Evolutionary conservation across 2,113 vertebrate genomes (phyloP).

Genomic region (Colius striatus): DNA sequence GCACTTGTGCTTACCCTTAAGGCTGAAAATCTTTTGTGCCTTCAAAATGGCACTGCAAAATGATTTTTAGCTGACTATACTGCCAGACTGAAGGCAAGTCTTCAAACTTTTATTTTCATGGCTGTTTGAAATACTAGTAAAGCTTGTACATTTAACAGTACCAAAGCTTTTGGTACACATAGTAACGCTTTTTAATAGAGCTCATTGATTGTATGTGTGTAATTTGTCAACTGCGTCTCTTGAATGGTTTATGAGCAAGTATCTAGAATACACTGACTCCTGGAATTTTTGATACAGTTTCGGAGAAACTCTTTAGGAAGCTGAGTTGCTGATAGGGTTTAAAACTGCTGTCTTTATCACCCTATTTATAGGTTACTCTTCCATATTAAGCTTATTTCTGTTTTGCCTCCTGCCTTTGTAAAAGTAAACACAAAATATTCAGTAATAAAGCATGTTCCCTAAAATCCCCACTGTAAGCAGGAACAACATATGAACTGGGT

Average conservation of each 20-base stretch:
- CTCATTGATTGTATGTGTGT: neutral
- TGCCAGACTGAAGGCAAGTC: neutral
- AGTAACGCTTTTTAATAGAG: neutral
- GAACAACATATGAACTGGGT: neutral
- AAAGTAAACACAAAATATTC: neutral
- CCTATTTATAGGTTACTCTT: neutral
- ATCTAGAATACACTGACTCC: rapidly evolving
- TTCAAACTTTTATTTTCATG: neutral
- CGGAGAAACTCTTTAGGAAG: neutral
- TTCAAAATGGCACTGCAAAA: neutral
- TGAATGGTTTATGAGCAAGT: neutral
- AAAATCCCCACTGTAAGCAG: neutral
- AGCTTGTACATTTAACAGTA: neutral
- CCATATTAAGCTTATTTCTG: neutral
- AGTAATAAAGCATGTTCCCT: neutral
- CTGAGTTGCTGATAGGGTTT: neutral
- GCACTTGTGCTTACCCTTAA: neutral
- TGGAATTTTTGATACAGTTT: neutral
- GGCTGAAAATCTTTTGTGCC: neutral
- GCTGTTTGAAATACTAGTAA: neutral
- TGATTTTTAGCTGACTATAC: neutral
- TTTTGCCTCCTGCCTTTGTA: neutral
- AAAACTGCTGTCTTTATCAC: neutral
- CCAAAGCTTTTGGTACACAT: neutral
- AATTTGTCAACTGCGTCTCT: neutral